Conservation (phyloP, 2,797 vertebrate genomes). For the Limnodromus scolopaceus region DNA sequence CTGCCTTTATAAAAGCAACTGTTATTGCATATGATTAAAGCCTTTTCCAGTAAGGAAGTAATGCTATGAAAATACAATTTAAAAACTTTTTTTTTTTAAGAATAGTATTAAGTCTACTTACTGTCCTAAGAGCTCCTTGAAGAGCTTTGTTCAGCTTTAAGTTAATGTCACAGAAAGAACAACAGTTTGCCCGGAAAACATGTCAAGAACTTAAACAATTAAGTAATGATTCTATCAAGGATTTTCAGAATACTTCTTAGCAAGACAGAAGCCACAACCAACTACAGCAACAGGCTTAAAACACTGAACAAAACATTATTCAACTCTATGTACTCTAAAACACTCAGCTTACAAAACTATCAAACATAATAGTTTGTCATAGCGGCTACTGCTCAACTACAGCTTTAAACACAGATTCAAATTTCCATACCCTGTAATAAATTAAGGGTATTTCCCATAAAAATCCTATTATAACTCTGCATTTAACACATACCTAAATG, state of each 20-base stretch:
- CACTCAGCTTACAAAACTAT: not conserved
- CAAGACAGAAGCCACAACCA: not conserved
- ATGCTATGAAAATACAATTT: not conserved
- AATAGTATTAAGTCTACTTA: not conserved
- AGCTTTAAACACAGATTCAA: not conserved
- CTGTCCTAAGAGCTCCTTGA: not conserved
- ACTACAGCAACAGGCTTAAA: not conserved
- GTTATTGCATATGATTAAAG: not conserved
- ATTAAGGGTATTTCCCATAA: not conserved
- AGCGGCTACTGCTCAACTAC: not conserved
- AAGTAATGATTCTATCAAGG: not conserved
- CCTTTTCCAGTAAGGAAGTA: not conserved
- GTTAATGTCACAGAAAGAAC: not conserved
- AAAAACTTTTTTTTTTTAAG: not conserved
- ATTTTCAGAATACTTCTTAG: not conserved
- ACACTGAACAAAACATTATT: not conserved
- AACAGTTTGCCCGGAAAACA: not conserved
- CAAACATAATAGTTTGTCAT: not conserved
- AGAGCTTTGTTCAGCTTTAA: not conserved
- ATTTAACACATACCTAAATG: not conserved
- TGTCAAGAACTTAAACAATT: not conserved
- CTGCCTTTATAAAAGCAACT: not conserved
- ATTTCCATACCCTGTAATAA: not conserved
- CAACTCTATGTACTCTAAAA: not conserved
- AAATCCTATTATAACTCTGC: not conserved